These are phyloP conservation scores for Catharus ustulatus DNA, from an alignment of 2,797 vertebrate species.

Conservation along the genomic window DNA sequence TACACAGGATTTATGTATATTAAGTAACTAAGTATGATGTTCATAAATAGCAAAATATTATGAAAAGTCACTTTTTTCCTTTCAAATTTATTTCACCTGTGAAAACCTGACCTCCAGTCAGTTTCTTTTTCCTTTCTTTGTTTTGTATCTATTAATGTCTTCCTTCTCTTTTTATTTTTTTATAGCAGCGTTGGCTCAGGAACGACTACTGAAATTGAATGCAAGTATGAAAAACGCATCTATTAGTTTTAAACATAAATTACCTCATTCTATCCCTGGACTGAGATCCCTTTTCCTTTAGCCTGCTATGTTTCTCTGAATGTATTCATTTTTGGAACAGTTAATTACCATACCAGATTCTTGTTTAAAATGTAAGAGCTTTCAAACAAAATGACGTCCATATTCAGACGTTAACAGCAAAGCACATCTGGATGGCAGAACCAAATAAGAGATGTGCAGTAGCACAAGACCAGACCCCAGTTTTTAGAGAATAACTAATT, in stretches of 20 bases:
- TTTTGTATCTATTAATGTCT: not conserved
- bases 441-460: not conserved
- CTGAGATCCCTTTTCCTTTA: not conserved
- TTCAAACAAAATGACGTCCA: slow-evolving; percentile 8
- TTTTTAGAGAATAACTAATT: not conserved
- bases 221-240: not conserved
- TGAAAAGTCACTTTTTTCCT: not conserved
- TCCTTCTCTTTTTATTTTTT: not conserved
- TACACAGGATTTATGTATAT: not conserved
- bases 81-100: not conserved
- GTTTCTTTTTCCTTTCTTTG: not conserved
- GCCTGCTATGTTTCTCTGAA: not conserved
- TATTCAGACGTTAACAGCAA: not conserved
- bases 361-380: not conserved
- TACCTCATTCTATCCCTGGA: not conserved
- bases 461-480: not conserved
- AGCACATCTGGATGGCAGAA: not conserved
- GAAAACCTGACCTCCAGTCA: not conserved
- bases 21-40: not conserved
- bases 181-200: not conserved
- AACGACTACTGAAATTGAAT: not conserved
- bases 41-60: not conserved
- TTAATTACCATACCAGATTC: not conserved
- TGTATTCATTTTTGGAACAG: not conserved
- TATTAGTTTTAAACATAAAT: not conserved